Evolutionary conservation across 2,888 invertebrate genomes (phyloP), one percentile per base, ranked within the genome.

Genomic region (Aporophyla nigra): DNA sequence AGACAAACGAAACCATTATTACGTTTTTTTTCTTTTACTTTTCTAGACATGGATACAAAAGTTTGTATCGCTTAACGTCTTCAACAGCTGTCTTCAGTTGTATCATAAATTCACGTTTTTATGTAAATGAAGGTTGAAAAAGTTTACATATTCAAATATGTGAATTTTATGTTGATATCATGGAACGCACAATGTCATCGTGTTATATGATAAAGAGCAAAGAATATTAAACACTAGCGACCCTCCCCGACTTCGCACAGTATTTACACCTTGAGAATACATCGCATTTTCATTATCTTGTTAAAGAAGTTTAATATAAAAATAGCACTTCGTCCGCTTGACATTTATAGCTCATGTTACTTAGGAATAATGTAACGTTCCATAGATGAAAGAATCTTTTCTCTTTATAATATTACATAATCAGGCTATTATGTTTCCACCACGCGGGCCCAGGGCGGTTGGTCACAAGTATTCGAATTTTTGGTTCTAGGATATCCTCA

Each of bases 51-150:
- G 71, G 67, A 74, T 24, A 80, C 58, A 62, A 58, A 53, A 59
- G 6, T 71, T 73, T 58, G 53, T 61, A 58, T 58, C 58, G 33
- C 40, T 16, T 49, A 67, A 71, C 53, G 51, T 71, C 46, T 68
- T 68, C 5, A 69, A 85, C 71, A 82, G 67, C 83, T 74, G 83
- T 83, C 51, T 71, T 49, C 56, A 53, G 43, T 68, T 80, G 33
- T 68, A 51, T 69, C 43, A 58, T 83, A 85, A 74, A 85, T 82
- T 82, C 33, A 40, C 51, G 53, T 70, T 63, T 84, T 80, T 63
- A 71, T 84, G 80, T 40, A 71, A 69, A 82, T 76, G 56, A 40
- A 62, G 7, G 21, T 70, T 65, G 53, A 16, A 68, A 85, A 70
- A 49, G 53, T 72, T 62, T 69, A 24, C 33, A 53, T 83, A 65